phyloP scores from a whole-genome alignment of 2,888 invertebrate species.

The Macaria notata region DNA sequence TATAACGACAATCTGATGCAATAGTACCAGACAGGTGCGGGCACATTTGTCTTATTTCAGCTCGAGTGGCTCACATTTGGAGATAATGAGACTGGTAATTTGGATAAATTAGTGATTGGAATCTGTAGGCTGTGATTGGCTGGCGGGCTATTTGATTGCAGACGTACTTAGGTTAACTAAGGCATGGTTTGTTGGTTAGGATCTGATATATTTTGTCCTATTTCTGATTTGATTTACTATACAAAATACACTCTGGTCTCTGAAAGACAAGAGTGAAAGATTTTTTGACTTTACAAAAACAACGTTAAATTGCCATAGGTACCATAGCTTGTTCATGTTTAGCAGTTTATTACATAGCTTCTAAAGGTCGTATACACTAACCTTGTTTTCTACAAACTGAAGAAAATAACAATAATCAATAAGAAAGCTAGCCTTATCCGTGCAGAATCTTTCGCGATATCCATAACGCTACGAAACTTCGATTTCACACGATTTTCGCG shows the following conservation, averaged over 20 bases:
- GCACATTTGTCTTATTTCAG: constrained; percentile 7
- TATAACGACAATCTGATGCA: constrained; percentile 22
- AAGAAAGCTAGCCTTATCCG: constrained; percentile 1
- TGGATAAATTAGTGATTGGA: neutral
- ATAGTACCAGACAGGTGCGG: constrained; percentile 12
- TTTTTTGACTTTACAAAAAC: too few species aligned
- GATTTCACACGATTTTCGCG: constrained; percentile 22
- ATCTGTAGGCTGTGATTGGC: neutral
- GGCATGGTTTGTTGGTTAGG: too few species aligned
- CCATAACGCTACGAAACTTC: constrained; percentile 8
- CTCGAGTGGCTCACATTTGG: neutral
- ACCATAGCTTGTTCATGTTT: too few species aligned
- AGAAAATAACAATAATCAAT: neutral
- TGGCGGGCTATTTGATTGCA: too few species aligned
- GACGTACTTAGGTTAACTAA: too few species aligned
- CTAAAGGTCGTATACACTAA: too few species aligned
- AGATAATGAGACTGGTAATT: constrained; percentile 2
- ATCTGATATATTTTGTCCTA: too few species aligned
- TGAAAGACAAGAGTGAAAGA: too few species aligned
- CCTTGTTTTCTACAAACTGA: neutral
- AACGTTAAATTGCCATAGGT: too few species aligned
- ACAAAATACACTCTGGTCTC: too few species aligned
- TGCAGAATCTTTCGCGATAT: neutral
- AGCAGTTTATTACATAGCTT: too few species aligned
- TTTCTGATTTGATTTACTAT: too few species aligned